These are phyloP conservation scores for Latrodectus hesperus DNA, from an alignment of 2,888 invertebrate genomes.

Conservation along the genomic window DNA sequence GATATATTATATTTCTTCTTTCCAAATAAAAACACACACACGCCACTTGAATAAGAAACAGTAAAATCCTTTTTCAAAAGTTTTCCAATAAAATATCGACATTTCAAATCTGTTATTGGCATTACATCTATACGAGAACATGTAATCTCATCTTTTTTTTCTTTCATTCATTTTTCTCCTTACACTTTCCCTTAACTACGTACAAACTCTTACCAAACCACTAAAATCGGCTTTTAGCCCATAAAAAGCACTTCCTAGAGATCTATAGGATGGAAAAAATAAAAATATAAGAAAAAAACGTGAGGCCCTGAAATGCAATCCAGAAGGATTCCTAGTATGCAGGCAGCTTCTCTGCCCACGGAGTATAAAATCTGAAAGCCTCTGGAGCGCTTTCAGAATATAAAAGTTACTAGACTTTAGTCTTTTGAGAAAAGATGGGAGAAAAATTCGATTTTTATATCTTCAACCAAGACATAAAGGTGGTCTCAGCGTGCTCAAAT, in stretches of 20 bases:
- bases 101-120: not conserved
- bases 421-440: not conserved
- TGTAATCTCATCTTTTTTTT: not conserved
- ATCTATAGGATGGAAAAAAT: not conserved
- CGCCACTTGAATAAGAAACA: too few species aligned
- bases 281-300: not conserved
- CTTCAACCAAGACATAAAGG: slow-evolving; percentile 15
- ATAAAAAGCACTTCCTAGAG: slow-evolving; percentile 40
- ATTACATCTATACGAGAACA: not conserved
- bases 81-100: not conserved
- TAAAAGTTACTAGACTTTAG: slow-evolving; percentile 16
- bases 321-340: slow-evolving; percentile 6
- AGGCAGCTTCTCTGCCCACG: not conserved
- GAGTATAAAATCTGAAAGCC: slow-evolving; percentile 33
- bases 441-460: slow-evolving; percentile 39
- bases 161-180: not conserved
- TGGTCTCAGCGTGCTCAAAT: not conserved
- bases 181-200: slow-evolving; percentile 29
- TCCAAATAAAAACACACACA: too few species aligned
- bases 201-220: slow-evolving; percentile 44
- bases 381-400: slow-evolving; percentile 30
- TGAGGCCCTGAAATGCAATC: slow-evolving; percentile 22
- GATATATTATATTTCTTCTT: too few species aligned
- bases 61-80: not conserved
- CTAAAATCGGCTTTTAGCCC: slow-evolving; percentile 52